A percentile compares a stretch with the other conserved stretches of the same genome.
Conservation (phyloP, 2,888 invertebrate species). For the Xanthia icteritia region DNA sequence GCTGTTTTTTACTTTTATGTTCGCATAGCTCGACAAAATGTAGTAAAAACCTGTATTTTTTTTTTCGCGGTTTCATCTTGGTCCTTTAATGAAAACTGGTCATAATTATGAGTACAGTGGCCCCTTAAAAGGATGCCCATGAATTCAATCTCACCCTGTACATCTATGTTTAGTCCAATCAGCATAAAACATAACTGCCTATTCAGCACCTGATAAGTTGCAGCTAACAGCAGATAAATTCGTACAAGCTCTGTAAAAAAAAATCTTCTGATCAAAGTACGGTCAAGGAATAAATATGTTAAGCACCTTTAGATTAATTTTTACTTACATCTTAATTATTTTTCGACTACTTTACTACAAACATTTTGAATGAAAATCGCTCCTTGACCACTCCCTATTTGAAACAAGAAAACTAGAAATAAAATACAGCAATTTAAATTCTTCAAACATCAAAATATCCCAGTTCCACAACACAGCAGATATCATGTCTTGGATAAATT, state of each 20-base stretch:
- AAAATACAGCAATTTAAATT: not conserved
- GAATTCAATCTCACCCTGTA: no score
- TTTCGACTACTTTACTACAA: not conserved
- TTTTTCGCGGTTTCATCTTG: not conserved
- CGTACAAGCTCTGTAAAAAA: not conserved
- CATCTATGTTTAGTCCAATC: not conserved
- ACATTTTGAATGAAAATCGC: not conserved
- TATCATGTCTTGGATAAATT: conserved; percentile 28
- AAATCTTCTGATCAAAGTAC: not conserved
- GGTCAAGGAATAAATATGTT: not conserved
- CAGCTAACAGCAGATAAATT: not conserved
- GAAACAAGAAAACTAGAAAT: not conserved
- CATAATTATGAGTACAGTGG: no score
- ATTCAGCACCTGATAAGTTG: not conserved
- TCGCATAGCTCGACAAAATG: not conserved
- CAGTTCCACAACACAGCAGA: not conserved
- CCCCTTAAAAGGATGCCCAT: no score
- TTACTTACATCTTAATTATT: not conserved
- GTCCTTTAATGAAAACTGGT: no score
- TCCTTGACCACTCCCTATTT: not conserved
- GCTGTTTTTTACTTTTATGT: not conserved
- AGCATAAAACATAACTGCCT: not conserved
- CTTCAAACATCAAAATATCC: not conserved
- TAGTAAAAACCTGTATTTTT: not conserved
- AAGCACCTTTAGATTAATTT: not conserved